Base-by-base conservation (phyloP, 1,140 invertebrate genomes). In the Capitella teleta region DNA sequence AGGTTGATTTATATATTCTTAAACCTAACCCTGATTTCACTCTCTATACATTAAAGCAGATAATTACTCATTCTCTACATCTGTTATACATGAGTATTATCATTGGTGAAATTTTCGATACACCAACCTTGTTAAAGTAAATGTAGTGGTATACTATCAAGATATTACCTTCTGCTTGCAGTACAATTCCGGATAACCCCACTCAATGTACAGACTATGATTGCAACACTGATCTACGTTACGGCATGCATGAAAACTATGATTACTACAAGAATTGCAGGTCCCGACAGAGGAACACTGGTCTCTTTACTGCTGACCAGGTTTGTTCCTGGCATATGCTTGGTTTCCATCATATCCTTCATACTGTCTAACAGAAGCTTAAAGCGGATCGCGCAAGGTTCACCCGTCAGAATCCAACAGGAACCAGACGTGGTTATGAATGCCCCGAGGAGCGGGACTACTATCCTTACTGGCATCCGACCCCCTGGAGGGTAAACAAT, bases 361-460 rank as follows among this genome's bases (percentile, higher is more conserved):
- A 8, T 41, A 10, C 5, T 44, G 23, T 44, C 28, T 40, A 62
- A 64, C 42, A 56, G 57, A 47, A 53, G 62, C 26, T 44, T 8
- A 23, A 34, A 34, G n/a, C n/a, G n/a, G 18, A 34, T 47, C 26
- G 28, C 18, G 66, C 66, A 8, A 62, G 62, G 38, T 61, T 66
- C 52, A 72, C 70, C 2, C 45, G 70, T 32, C 66, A 72, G 52
- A 70, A 72, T 51, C 59, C 61, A 3, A 61, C 61, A 41, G 70
- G 67, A 16, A 64, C 62, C 38, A 55, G 60, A 10, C 59, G 60
- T 55, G 70, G 66, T 12, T 71, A 70, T 49, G 70, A 72, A 53
- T 72, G 69, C 49, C 67, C 69, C n/a, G 69, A 72, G 45, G 69
- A 72, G 49, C 47, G 68, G 36, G 69, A 72, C 55, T 65, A 72